phyloP scores from a whole-genome alignment of 2,113 vertebrate genomes.

The Hemichromis elongatus region DNA sequence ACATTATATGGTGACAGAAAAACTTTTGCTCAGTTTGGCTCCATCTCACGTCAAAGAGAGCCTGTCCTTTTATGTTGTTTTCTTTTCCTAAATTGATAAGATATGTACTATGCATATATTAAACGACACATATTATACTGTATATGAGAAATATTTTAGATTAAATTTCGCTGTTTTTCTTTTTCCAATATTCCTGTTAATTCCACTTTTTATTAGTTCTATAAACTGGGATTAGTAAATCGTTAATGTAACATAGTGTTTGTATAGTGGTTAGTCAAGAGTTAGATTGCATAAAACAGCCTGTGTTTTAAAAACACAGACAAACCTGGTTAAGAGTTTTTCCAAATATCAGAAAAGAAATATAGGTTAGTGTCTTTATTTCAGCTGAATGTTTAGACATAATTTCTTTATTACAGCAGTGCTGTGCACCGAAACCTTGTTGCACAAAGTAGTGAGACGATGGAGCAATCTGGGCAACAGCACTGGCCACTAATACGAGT shows the following conservation, averaged over 20 bases:
- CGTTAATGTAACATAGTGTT: conserved; percentile 7
- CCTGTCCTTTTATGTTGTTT: neutral
- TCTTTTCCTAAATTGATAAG: neutral
- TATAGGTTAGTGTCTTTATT: neutral
- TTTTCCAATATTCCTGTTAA: conserved; percentile 11
- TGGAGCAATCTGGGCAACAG: neutral
- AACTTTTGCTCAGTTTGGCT: neutral
- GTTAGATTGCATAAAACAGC: conserved; percentile 19
- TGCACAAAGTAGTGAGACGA: neutral
- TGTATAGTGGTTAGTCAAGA: conserved; percentile 1
- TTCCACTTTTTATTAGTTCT: conserved; percentile 13
- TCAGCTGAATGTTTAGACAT: neutral
- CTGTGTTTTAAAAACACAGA: neutral
- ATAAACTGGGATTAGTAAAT: conserved; percentile 40
- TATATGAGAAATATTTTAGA: neutral
- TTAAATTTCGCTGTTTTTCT: neutral
- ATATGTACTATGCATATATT: neutral
- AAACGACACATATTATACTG: neutral
- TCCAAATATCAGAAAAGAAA: neutral
- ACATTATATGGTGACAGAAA: neutral
- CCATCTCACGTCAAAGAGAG: neutral
- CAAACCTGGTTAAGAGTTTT: neutral
- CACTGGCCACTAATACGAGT: neutral
- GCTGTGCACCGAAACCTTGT: neutral
- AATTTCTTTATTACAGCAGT: neutral